phyloP scores from a whole-genome alignment of 2,113 vertebrate species.

The Telmatochromis brachygnathus region DNA sequence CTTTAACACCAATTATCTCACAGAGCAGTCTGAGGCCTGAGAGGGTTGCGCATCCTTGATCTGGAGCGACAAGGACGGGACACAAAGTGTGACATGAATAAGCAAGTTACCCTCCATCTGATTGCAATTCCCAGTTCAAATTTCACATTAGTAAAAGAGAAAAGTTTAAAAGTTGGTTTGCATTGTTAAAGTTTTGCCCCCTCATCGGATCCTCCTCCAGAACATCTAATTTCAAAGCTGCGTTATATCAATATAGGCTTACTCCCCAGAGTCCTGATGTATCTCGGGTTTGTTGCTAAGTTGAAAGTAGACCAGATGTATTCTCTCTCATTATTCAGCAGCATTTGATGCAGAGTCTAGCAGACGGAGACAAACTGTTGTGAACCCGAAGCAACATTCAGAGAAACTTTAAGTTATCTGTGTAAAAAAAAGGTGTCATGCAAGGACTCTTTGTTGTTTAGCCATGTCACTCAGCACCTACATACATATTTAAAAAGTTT shows the following conservation, averaged over 20 bases:
- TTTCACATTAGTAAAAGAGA: not conserved
- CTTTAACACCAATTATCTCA: conserved; percentile 42
- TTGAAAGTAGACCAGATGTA: conserved; percentile 15
- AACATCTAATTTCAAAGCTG: conserved; percentile 24
- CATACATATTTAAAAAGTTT: not conserved
- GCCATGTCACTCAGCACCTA: not conserved
- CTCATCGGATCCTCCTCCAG: not conserved
- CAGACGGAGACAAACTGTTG: not conserved
- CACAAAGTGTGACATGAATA: not conserved
- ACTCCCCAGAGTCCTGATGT: conserved; percentile 15
- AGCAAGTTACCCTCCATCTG: not conserved
- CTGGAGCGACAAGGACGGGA: not conserved
- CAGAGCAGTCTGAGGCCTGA: not conserved
- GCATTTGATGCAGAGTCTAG: not conserved
- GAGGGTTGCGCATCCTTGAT: not conserved
- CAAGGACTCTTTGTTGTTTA: not conserved
- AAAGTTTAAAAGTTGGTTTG: not conserved
- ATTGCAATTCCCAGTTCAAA: not conserved
- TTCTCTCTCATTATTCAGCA: conserved; percentile 11
- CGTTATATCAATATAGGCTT: not conserved
- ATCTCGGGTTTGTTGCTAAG: not conserved
- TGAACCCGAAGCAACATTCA: not conserved
- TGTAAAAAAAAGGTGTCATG: not conserved
- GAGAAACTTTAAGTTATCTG: not conserved
- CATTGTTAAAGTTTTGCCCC: not conserved